These are phyloP conservation scores for Rhineura floridana DNA, from an alignment of 2,113 vertebrate genomes.

Conservation along the genomic window DNA sequence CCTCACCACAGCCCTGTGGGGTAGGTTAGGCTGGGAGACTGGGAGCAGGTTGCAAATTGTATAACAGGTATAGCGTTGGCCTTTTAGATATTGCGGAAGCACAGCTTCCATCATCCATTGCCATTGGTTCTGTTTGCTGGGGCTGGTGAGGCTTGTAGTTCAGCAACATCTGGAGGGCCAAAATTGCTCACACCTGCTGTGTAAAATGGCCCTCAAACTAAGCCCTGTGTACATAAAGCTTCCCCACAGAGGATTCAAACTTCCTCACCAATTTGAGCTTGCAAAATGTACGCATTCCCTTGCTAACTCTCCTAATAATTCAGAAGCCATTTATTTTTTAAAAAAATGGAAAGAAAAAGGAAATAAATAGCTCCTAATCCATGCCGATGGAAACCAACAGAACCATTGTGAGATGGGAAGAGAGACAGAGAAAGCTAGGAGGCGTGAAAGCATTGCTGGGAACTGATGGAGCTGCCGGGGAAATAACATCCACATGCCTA, in stretches of 20 bases:
- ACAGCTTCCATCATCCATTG: too few species aligned
- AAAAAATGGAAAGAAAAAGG: background rate
- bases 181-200: background rate
- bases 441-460: background rate
- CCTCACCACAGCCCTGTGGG: too few species aligned
- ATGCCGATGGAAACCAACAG: background rate
- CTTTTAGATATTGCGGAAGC: too few species aligned
- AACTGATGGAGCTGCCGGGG: conserved; percentile 25
- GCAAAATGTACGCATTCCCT: background rate
- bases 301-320: background rate
- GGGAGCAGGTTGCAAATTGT: background rate
- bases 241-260: background rate
- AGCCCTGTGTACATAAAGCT: background rate
- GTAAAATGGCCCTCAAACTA: background rate
- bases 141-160: too few species aligned
- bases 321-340: background rate
- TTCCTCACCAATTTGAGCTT: background rate
- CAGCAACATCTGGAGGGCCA: too few species aligned
- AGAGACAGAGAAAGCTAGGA: background rate
- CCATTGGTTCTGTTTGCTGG: too few species aligned
- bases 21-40: too few species aligned
- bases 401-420: background rate
- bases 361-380: conserved; percentile 24
- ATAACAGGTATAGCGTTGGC: too few species aligned
- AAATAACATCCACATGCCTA: conserved; percentile 40